Base-by-base conservation (phyloP, 2,888 invertebrate genomes). In the Drosophila meridionalis region DNA sequence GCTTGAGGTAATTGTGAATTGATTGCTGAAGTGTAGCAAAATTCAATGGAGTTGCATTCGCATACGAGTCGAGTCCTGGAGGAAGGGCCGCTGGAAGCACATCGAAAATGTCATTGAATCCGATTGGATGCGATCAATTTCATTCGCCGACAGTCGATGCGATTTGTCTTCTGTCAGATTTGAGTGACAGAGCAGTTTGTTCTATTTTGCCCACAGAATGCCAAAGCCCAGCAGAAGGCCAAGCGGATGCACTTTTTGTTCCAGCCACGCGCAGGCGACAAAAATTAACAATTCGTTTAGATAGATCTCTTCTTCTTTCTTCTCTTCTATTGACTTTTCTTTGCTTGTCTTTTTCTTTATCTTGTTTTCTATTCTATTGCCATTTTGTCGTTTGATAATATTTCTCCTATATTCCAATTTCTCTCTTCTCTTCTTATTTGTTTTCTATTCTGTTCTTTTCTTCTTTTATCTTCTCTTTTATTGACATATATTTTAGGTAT, bases 141-240 rank as follows among this genome's bases (percentile, higher is more conserved):
- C 61, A 38, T 56, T 64, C 38, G 55, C 38, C 64, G 65, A 40
- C 80, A 69, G 81, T 86, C 87, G 75, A 82, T 87, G 78, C 88
- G 90, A 91, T 91, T 91, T 91, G 92, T 91, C 89, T 90, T 78
- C 74, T 90, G 92, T 90, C 91, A 91, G 91, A 89, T 91, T 91
- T 91, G 90, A 91, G 69, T 91, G 92, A 90, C 91, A 90, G 82
- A 69, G 75, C 82, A 78, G 79, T 83, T 80, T 83, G 76, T 89
- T 82, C 67, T 69, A 70, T 73, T 69, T 71, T 28, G n/a, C 56
- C 67, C 68, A 56, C 55, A 62, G 47, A 62, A 56, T 72, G 50
- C 43, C 42, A 52, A 32, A 34, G 32, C 4, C 1, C 14, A 20
- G 20, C 20, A 20, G 20, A 20, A 20, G 12, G 56, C 42, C 6